Conservation (phyloP, 2,888 invertebrate genomes). For the Acleris literana region DNA sequence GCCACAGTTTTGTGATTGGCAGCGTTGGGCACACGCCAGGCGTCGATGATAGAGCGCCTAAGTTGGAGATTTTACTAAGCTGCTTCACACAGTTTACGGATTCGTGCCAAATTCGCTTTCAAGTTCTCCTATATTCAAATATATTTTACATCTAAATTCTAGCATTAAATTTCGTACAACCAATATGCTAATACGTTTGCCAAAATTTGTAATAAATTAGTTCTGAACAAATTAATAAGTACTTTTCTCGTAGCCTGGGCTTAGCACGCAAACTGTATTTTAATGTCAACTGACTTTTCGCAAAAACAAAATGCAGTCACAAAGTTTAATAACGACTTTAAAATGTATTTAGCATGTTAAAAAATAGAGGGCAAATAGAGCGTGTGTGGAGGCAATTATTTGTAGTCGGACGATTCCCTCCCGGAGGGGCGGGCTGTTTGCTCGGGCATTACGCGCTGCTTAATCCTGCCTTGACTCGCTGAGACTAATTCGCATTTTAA, state of each 20-base stretch:
- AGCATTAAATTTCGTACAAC: neutral
- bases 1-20: conserved; percentile 25
- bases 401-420: conserved; percentile 54
- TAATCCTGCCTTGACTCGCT: conserved; percentile 48
- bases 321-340: conserved; percentile 31
- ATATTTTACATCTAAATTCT: neutral
- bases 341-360: conserved; percentile 35
- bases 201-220: conserved; percentile 4
- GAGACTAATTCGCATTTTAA: conserved; percentile 49
- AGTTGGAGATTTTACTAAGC: conserved; percentile 19
- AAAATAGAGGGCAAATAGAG: conserved; percentile 57
- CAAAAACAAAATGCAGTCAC: conserved; percentile 25
- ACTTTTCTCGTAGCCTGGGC: neutral
- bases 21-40: conserved; percentile 26
- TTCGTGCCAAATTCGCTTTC: conserved; percentile 25
- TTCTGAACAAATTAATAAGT: conserved; percentile 13
- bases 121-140: neutral
- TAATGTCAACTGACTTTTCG: conserved; percentile 24
- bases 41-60: conserved; percentile 23
- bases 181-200: too few relatives aligned
- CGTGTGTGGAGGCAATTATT: conserved; percentile 58
- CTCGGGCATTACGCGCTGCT: conserved; percentile 62
- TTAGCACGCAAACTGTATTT: conserved; percentile 15
- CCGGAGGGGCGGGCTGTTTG: conserved; percentile 59
- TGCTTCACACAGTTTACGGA: conserved; percentile 16